Evolutionary conservation across 1,140 invertebrate species (phyloP).

Genomic region (Callitettix versicolor): DNA sequence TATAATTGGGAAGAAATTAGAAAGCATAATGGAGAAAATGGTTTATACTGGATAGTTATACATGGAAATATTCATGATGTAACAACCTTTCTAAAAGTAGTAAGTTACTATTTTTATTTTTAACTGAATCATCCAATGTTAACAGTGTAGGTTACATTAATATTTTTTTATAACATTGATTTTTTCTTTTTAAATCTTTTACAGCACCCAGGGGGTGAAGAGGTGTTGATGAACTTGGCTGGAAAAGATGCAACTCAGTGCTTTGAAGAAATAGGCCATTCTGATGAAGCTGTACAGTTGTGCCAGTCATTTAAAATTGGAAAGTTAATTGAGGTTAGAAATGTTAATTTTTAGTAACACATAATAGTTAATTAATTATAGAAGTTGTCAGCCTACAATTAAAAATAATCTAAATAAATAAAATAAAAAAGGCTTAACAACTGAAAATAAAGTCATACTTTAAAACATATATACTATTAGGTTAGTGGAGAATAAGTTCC

Average conservation of each 20-base stretch:
- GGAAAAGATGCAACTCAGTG: constrained; percentile 24
- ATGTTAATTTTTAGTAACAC: no score
- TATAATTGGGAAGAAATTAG: constrained; percentile 12
- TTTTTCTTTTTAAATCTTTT: neutral
- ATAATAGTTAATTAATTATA: no score
- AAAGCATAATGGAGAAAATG: constrained; percentile 14
- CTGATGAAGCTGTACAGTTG: constrained; percentile 22
- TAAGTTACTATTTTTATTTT: constrained; percentile 11
- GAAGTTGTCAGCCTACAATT: no score
- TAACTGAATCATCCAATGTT: neutral
- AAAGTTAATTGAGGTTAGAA: constrained; percentile 12
- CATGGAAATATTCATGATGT: constrained; percentile 51
- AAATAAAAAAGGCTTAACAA: no score
- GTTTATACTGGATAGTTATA: constrained; percentile 23
- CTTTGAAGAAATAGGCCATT: constrained; percentile 25
- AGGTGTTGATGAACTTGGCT: constrained; percentile 21
- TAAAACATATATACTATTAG: no score
- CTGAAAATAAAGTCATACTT: no score
- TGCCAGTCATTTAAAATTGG: constrained; percentile 23
- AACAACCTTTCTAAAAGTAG: constrained; percentile 52
- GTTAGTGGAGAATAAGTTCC: no score
- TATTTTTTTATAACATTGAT: neutral
- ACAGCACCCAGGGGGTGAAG: constrained; percentile 26
- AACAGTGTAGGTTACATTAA: neutral
- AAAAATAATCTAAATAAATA: no score